Evolutionary conservation across 2,888 invertebrate species (phyloP), one percentile per base, ranked within the genome.

Genomic region (Chaetogeoica ovagalla): DNA sequence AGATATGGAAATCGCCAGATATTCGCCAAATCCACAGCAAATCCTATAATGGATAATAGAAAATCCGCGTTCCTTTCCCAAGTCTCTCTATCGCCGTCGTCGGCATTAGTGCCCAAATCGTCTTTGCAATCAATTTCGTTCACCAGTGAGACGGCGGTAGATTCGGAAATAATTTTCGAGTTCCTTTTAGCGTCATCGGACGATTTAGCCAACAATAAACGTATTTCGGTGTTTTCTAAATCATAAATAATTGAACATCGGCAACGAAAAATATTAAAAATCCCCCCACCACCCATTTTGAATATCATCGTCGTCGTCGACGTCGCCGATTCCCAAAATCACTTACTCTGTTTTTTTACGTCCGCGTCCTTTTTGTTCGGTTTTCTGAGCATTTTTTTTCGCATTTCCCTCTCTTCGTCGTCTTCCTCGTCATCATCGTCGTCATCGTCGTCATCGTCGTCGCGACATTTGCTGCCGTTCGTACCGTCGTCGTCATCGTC

Each of bases 1-100:
- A 93, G 89, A 85, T 92, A 93, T 62, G 93, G 93, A 86, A 93
- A 93, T 82, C 93, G 87, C 94, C 94, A 94, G n/a, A 94, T 93
- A 85, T 94, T 94, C 76, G 94, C 94, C 83, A 94, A 87, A 86
- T 94, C 94, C 57, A 94, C 94, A 0, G 94, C 94, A 84, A 94
- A 94, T 2, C 94, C 94, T 83, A 94, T 94, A 85, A 94, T 94
- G 82, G 93, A 94, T 60, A 94, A 89, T 17, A 94, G 88, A 85
- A 94, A 94, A 86, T 94, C 94, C 0, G 91, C 91, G 74, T 93
- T 93, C 13, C 92, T 92, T 23, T 91, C 91, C 94, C 94, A 94
- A 0, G 93, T 93, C 86, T 94, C 94, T 19, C 94, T 87, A 4
- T 90, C 90, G 82, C 91, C 91, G 91, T 91, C 90, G 82, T 91